Base-by-base conservation (phyloP, 2,113 vertebrate genomes). In the Halcyon malimbica region DNA sequence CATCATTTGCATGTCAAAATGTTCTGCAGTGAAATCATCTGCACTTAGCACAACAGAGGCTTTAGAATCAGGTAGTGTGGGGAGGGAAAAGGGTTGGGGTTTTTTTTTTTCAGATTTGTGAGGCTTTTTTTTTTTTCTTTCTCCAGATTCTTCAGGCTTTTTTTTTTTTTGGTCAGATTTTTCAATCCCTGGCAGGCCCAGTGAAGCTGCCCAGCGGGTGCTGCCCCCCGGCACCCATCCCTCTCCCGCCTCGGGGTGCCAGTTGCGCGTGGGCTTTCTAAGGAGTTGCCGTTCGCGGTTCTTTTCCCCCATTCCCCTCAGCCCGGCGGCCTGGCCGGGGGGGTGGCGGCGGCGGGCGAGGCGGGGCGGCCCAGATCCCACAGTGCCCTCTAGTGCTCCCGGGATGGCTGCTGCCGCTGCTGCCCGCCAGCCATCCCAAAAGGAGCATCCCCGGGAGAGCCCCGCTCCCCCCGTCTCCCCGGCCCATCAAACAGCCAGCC, bases 331-430 rank as follows among this genome's bases (percentile, higher is more conserved):
- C 19, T 60, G 73, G 82, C 87, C 31, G 35, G 70, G 84, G 91
- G 93, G 96, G 90, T 95, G 91, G 95, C 11, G 26, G 26, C 42
- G 23, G 39, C 41, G 64, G 64, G 56, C 41, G 41, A 65, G 63
- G 41, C 65, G 98, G 90, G 96, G 94, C 93, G 98, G 96, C 97
- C 89, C 96, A 97, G 98, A 98, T 98, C 97, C 98, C 97, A 98
- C 98, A 99, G 98, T 98, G 99, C 99, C 99, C 98, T 98, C 99
- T 99, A 99, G 99, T 98, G 99, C 98, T 51, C 64, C 64, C 64
- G 64, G 64, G 29, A 67, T 44, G 19, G 17, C 13, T 21, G 64
- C 64, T 67, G 64, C 64, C 33, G 29, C 56, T 42, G 41, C 39
- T 65, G 18, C 63, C 63, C 67, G 92, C 85, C 94, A 89, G 57